Evolutionary conservation across 2,113 vertebrate genomes (phyloP).

Genomic region (Prolemur simus): DNA sequence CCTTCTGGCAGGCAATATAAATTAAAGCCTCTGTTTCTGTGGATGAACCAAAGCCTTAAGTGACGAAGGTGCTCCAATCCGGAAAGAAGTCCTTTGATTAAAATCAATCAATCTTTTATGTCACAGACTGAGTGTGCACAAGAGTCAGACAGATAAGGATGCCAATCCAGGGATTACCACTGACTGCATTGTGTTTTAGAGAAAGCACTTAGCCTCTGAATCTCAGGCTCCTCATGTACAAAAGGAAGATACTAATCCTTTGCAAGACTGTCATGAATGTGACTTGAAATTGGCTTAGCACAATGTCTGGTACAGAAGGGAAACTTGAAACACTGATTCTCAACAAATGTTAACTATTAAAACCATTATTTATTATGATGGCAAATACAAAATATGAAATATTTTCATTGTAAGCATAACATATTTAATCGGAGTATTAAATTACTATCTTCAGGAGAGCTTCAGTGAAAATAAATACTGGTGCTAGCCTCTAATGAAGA

Average conservation of each 20-base stretch:
- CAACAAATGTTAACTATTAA: constrained; percentile 51
- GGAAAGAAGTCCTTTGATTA: background rate
- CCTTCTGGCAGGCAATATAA: background rate
- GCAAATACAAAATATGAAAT: constrained; percentile 45
- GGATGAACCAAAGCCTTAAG: background rate
- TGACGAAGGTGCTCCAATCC: background rate
- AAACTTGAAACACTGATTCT: background rate
- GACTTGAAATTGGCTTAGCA: background rate
- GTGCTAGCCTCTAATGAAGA: background rate
- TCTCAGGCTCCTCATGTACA: background rate
- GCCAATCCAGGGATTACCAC: background rate
- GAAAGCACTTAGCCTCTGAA: background rate
- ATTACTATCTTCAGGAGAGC: constrained; percentile 57
- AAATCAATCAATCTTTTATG: background rate
- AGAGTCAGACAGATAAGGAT: background rate
- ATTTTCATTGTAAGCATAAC: constrained; percentile 55
- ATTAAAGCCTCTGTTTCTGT: background rate
- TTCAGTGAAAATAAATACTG: constrained; percentile 59
- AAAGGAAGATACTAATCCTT: background rate
- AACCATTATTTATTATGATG: constrained; percentile 49
- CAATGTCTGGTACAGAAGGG: background rate
- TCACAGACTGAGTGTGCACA: background rate
- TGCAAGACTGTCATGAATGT: background rate
- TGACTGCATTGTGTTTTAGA: background rate
- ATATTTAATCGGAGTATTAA: constrained; percentile 51